Base-by-base conservation (phyloP, 2,888 invertebrate genomes). In the Tetheella fluctuosa region DNA sequence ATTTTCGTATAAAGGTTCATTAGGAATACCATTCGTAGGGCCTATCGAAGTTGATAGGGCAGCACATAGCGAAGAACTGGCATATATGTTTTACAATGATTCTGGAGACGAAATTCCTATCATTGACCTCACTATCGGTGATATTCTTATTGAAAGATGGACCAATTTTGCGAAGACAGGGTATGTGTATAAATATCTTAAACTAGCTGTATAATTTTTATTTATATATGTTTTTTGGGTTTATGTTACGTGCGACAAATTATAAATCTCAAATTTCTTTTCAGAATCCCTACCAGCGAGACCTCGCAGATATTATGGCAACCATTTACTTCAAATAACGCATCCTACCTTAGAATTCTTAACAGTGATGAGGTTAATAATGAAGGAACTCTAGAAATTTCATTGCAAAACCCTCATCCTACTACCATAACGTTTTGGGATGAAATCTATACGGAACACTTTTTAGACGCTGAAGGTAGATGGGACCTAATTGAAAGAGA, bases 151-250 rank as follows among this genome's bases (percentile, higher is more conserved):
- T 20, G 89, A 91, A 62, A 80, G 92, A 15, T 92, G 91, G 91
- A 88, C 89, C 0, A 90, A 86, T 62, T 92, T 92, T 70, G 91
- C 88, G 25, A 90, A 84, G 76, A 77, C 73, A 58, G 86, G 89
- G 92, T 92, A 73, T 74, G 85, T 68, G 28, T 48, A 13, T 3
- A 34, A 34, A 34, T 34, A 13, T 8, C 30, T 6, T 34, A 2
- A n/a, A n/a, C n/a, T 34, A 34, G 34, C 34, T 34, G n/a, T n/a
- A 13, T 34, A 34, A 52, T 28, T 54, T 23, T 54, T 23, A 25
- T 58, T 23, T 52, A 34, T 52, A 60, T 6, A 20, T n/a, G 42
- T 52, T 58, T 59, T 59, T 55, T 34, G 53, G 13, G 52, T 55
- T 25, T 37, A 25, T 13, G 7, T 59, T 56, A 37, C 57, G 17